phyloP scores from a whole-genome alignment of 2,888 invertebrate species.

The Hedychridium roseum region DNA sequence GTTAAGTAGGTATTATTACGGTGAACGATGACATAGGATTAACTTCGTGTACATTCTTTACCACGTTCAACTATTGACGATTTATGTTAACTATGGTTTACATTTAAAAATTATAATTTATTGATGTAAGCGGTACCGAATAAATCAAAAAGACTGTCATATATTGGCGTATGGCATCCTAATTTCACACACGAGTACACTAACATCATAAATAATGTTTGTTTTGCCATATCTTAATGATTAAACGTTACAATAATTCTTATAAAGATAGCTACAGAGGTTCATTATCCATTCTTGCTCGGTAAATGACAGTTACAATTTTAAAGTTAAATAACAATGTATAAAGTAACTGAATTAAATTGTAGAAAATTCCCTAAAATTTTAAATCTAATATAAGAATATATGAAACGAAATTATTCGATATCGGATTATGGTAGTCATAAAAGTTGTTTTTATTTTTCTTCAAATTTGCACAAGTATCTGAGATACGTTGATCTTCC shows the following conservation, averaged over 20 bases:
- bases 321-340: conserved; percentile 16
- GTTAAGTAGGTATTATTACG: no score
- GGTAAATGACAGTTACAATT: conserved; percentile 10
- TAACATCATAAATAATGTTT: conserved; percentile 10
- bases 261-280: no score
- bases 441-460: no score
- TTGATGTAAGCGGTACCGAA: conserved; percentile 51
- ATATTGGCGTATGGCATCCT: conserved; percentile 32
- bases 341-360: conserved; percentile 19
- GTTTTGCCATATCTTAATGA: no score
- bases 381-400: conserved; percentile 9
- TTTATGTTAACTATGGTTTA: conserved; percentile 42
- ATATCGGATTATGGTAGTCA: no score
- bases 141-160: conserved; percentile 52
- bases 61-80: conserved; percentile 29
- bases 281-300: no score
- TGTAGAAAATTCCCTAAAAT: conserved; percentile 15
- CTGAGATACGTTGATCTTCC: no score
- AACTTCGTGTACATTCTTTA: conserved; percentile 53
- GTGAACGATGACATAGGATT: no score
- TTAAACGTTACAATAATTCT: no score
- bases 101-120: conserved; percentile 51
- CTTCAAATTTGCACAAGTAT: no score
- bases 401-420: conserved; percentile 18
- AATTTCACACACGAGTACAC: conserved; percentile 22